Conservation (phyloP, 2,888 invertebrate genomes). For the Drosophila infuscata region DNA sequence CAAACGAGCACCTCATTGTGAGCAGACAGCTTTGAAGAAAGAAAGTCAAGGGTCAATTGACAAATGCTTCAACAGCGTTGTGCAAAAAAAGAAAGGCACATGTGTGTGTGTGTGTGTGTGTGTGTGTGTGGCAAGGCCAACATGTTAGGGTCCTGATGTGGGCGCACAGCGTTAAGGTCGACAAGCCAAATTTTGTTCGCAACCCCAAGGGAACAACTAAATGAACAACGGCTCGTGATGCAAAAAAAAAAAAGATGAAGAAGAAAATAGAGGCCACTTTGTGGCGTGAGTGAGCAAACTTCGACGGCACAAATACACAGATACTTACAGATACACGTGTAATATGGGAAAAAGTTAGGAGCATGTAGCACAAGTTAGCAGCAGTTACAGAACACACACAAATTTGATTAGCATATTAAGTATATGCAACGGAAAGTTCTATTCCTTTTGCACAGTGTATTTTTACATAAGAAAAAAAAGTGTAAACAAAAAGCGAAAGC, state of each 20-base stretch:
- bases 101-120: background rate
- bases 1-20: slow-evolving; percentile 26
- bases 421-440: slow-evolving; percentile 50
- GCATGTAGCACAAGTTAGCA: slow-evolving; percentile 50
- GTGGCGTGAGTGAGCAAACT: slow-evolving; percentile 12
- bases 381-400: slow-evolving; percentile 30
- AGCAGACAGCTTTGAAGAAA: slow-evolving; percentile 36
- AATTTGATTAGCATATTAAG: slow-evolving; percentile 71
- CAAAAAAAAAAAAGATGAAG: slow-evolving; percentile 13
- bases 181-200: slow-evolving; percentile 40
- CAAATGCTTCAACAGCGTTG: slow-evolving; percentile 47
- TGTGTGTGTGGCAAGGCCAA: slow-evolving; percentile 31
- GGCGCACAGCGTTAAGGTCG: slow-evolving; percentile 40
- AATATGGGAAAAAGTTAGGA: slow-evolving; percentile 20
- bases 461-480: background rate
- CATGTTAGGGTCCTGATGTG: slow-evolving; percentile 34
- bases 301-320: slow-evolving; percentile 5
- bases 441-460: slow-evolving; percentile 12
- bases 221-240: slow-evolving; percentile 34
- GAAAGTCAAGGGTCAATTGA: slow-evolving; percentile 64
- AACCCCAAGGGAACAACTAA: slow-evolving; percentile 32
- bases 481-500: slow-evolving; percentile 3
- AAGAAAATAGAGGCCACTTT: slow-evolving; percentile 1
- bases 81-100: slow-evolving; percentile 33
- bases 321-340: slow-evolving; percentile 9